phyloP scores from a whole-genome alignment of 2,888 invertebrate genomes.

The Tetropium fuscum region DNA sequence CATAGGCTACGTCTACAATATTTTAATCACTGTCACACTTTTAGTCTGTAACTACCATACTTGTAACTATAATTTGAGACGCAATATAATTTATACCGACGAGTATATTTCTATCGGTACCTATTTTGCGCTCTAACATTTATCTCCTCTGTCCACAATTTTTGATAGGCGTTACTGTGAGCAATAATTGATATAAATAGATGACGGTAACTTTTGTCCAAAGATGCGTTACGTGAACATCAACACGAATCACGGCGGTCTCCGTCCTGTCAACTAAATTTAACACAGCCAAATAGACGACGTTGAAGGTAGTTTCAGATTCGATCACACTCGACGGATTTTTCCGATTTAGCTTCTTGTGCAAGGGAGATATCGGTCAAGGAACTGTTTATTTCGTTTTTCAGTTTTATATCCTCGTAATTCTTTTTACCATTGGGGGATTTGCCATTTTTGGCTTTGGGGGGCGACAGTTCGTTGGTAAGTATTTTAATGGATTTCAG shows the following conservation, averaged over 20 bases:
- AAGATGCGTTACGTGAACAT: too few species aligned
- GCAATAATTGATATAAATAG: background rate
- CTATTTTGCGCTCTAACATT: too few species aligned
- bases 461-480: slow-evolving; percentile 32
- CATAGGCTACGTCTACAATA: too few species aligned
- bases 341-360: background rate
- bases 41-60: too few species aligned
- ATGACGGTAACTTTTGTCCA: too few species aligned
- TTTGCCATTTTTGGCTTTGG: background rate
- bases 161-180: too few species aligned
- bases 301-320: background rate
- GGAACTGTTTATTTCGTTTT: slow-evolving; percentile 1
- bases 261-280: background rate
- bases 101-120: too few species aligned
- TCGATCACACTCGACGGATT: background rate
- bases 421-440: background rate
- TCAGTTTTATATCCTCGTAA: background rate
- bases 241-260: too few species aligned
- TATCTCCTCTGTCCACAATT: too few species aligned
- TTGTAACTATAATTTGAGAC: too few species aligned
- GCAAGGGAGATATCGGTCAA: background rate
- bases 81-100: too few species aligned
- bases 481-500: slow-evolving; percentile 42
- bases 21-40: too few species aligned
- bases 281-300: slow-evolving; percentile 13